Percentiles rank a stretch among this genome's conserved stretches.
Evolutionary conservation across 2,113 vertebrate genomes (phyloP).

Genomic region (Oreochromis tanganicae): DNA sequence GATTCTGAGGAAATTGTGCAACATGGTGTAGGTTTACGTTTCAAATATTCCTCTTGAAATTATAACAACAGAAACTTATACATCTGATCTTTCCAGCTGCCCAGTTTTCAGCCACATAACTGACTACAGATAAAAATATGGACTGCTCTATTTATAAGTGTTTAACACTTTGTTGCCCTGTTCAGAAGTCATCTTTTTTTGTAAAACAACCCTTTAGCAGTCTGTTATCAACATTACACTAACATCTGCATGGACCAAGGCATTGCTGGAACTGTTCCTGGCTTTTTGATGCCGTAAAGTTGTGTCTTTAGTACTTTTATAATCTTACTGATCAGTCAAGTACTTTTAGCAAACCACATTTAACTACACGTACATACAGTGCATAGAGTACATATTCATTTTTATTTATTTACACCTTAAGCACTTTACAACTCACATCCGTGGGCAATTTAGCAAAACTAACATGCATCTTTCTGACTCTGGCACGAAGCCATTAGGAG

Average conservation of each 20-base stretch:
- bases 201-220: background rate
- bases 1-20: background rate
- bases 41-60: background rate
- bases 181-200: background rate
- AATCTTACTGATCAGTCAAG: no score
- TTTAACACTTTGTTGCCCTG: background rate
- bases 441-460: accelerated
- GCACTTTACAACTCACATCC: no score
- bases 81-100: background rate
- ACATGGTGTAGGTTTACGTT: background rate
- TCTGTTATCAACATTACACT: background rate
- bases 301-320: no score
- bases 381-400: no score
- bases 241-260: background rate
- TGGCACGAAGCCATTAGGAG: no score
- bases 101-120: background rate
- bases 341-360: no score
- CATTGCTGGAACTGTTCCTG: background rate
- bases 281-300: no score
- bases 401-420: no score
- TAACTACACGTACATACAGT: no score
- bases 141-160: background rate
- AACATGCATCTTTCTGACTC: no score
- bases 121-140: background rate
- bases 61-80: accelerated